phyloP scores from a whole-genome alignment of 1,140 invertebrate species.

The Brachionus calyciflorus region DNA sequence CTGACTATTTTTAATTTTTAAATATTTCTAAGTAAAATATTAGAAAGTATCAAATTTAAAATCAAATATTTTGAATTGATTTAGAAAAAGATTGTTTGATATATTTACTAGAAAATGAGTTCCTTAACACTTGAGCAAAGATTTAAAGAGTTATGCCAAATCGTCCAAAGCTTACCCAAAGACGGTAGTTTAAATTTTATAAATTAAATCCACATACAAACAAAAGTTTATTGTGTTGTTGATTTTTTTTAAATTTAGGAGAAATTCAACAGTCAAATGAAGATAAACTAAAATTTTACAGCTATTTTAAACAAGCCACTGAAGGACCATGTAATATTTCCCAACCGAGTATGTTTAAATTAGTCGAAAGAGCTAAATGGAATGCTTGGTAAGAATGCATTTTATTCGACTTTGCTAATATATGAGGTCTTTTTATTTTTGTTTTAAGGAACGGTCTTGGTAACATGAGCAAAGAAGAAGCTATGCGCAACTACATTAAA shows the following conservation, averaged over 20 bases:
- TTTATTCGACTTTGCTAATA: no score
- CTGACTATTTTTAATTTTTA: no score
- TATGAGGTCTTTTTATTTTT: no score
- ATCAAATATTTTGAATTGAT: no score
- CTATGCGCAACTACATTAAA: slow-evolving; percentile 36
- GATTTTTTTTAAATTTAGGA: neutral
- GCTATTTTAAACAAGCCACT: slow-evolving; percentile 88
- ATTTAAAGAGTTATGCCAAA: slow-evolving; percentile 80
- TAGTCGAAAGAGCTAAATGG: slow-evolving; percentile 83
- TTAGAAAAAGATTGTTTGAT: no score
- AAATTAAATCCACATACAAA: slow-evolving; percentile 40
- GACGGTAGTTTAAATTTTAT: no score
- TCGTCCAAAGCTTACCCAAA: slow-evolving; percentile 79
- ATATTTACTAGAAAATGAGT: neutral
- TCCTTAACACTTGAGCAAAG: slow-evolving; percentile 66
- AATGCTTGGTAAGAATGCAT: slow-evolving; percentile 50
- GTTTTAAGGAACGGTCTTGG: neutral
- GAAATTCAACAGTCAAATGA: slow-evolving; percentile 79
- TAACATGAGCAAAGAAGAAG: slow-evolving; percentile 34
- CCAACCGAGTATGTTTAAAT: slow-evolving; percentile 85
- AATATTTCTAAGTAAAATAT: no score
- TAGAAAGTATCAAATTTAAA: no score
- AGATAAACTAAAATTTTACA: slow-evolving; percentile 87
- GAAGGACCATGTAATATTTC: slow-evolving; percentile 74
- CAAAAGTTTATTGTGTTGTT: slow-evolving; percentile 54